Percentiles rank a stretch among this genome's conserved stretches.
Evolutionary conservation across 2,888 invertebrate genomes (phyloP).

Genomic region (Abscondita cerata): DNA sequence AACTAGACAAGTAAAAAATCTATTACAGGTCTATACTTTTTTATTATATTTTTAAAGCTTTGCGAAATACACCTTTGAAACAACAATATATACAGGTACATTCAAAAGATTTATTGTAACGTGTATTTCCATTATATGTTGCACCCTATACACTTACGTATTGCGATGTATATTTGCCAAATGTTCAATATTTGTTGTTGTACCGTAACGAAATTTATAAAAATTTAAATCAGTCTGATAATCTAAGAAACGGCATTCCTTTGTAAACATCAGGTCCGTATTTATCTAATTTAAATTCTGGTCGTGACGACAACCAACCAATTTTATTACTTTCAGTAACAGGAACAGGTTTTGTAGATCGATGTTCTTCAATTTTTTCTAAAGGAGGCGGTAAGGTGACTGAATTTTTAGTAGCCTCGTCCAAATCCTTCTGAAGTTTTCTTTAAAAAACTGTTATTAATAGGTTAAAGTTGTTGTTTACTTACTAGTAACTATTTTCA

Average conservation of each 20-base stretch:
- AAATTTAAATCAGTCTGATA: too few species aligned
- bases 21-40: too few species aligned
- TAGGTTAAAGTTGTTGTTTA: neutral
- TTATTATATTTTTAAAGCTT: too few species aligned
- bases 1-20: too few species aligned
- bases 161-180: too few species aligned
- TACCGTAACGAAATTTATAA: too few species aligned
- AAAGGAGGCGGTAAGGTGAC: conserved; percentile 17
- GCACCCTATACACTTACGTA: too few species aligned
- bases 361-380: conserved; percentile 27
- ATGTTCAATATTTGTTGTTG: too few species aligned
- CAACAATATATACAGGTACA: too few species aligned
- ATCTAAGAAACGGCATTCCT: conserved; percentile 24
- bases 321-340: conserved; percentile 38
- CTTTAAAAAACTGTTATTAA: conserved; percentile 19
- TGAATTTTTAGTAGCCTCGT: conserved; percentile 35
- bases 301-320: conserved; percentile 38
- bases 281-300: conserved; percentile 40
- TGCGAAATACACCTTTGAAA: too few species aligned
- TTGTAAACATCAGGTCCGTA: conserved; percentile 40
- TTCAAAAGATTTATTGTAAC: too few species aligned
- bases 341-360: conserved; percentile 38
- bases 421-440: conserved; percentile 34
- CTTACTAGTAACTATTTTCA: neutral
- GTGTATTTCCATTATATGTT: too few species aligned